Evolutionary conservation across 2,797 vertebrate species (phyloP), one percentile per base, ranked within the genome.

Genomic region (Karalla daura): DNA sequence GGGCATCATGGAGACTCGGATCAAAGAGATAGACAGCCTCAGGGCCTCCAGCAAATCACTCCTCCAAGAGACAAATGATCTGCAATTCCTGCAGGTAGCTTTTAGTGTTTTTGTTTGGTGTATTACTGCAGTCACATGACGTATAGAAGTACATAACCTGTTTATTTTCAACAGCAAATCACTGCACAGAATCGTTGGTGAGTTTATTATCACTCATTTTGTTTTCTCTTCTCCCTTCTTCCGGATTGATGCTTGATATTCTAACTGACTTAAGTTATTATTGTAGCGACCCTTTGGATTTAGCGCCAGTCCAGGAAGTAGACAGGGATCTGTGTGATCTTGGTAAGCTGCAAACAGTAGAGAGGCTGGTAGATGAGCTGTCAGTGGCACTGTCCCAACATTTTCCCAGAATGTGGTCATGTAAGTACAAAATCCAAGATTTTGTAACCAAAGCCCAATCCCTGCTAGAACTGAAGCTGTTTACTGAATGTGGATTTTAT

Each of bases 381-480:
- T 79, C 87, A 0, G 54, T 89, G 6, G 85, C 88, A 61, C 79
- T 94, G 62, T 84, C 90, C 12, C 89, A 90, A 54, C 88, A 92
- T 64, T 91, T 92, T 68, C 91, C 87, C 33, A 71, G 91, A 75
- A 88, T 84, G 43, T 94, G 92, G 92, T 90, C 92, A 76, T 85
- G 92, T 94, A 37, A 79, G 92, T 90, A 43, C 63, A 35, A 7
- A 27, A 52, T 49, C 25, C 11, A 40, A 63, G 50, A 17, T 45
- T 73, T 28, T 36, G 25, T 46, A 8, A 60, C 63, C 6, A n/a
- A 54, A 80, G 68, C 54, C 44, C 20, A 59, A 27, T 8, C 4
- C 5, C 18, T 0, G 1, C 21, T 55, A 27, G 58, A 46, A 52
- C 7, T 41, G 18, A 40, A 43, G 28, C 4, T 74, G 47, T 70